Base-by-base conservation (phyloP, 2,888 invertebrate species). In the Drosophila eohydei region DNA sequence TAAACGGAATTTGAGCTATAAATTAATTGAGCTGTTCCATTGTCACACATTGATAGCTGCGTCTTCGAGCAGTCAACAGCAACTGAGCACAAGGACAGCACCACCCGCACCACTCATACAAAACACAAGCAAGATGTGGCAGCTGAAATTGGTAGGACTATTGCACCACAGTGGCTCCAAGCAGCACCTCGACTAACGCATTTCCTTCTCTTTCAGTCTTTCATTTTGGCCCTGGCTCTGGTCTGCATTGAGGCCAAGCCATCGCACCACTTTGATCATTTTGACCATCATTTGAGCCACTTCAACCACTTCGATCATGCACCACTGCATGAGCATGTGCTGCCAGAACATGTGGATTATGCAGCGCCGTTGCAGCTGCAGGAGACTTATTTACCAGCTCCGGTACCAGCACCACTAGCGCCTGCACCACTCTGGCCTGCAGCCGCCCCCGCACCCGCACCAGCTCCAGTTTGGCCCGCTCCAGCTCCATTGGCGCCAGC, bases 341-440 rank as follows among this genome's bases (percentile, higher is more conserved):
- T 84, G 54, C 84, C 89, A 1, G 83, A 87, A 34, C 91, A 78
- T 76, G 74, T 73, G 80, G 88, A 83, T 2, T 83, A 88, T 50
- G 68, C 73, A 2, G 71, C 79, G 5, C 77, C 78, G 0, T 12
- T 70, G 40, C 85, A 72, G 26, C n/a, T 78, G 16, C 56, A 66
- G 21, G 86, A 85, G 16, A 14, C 79, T 0, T 34, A 34, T 50
- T 34, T 50, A 7, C 50, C 50, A 16, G 55, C 40, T 12, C 62
- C 85, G 28, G 80, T 83, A 32, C 32, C 50, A 12, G 55, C 40
- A 4, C 58, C 85, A 32, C 81, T 88, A 50, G 77, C 60, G 11
- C 62, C 55, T 1, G 52, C 40, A 46, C 44, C 60, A 16, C 11
- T 57, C 7, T 46, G 57, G 21, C 66, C 68, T 1, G 56, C 62